Base-by-base conservation (phyloP, 2,888 invertebrate species). In the Ophion slaviceki region DNA sequence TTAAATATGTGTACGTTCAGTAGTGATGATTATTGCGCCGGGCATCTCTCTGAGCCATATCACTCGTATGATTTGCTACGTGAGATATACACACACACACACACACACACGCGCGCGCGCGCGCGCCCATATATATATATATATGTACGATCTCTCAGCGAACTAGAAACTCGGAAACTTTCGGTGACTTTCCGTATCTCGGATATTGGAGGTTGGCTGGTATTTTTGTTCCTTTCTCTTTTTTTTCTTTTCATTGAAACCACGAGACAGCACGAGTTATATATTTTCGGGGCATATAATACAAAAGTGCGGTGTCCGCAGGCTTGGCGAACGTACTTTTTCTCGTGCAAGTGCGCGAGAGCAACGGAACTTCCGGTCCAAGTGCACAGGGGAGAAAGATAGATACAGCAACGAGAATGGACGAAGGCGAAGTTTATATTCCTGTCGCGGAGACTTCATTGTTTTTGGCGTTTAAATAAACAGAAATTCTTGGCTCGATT, bases 381-480 rank as follows among this genome's bases (percentile, higher is more conserved):
- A 64, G 24, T 61, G 11, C 14, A 59, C 79, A 10, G 14, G 62
- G 6, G 47, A 36, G 70, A 40, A 68, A 20, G 82, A 36, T 53
- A 14, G 53, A 53, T 53, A 53, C 17, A 53, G 53, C 14, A 53
- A 53, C 53, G 32, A 1, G 36, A 59, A 36, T 17, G 67, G 24
- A 59, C 40, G 70, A 59, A 82, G 57, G 80, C 78, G 87, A 91
- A 91, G 87, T 91, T 91, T 90, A 53, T 53, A 82, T 87, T 82
- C 78, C 78, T 72, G 86, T 86, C 85, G 85, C 71, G 74, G 84
- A 87, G 85, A 76, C 87, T 88, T 90, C 89, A 90, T 90, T 89
- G 90, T 91, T 90, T 90, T 90, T 90, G 89, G 88, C 90, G 87
- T 91, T 91, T 91, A 91, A 53, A 53, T 91, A 90, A 91, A 92